These are phyloP conservation scores for Brevipalpus yothersi DNA, from an alignment of 1,140 invertebrate species.

Conservation along the genomic window DNA sequence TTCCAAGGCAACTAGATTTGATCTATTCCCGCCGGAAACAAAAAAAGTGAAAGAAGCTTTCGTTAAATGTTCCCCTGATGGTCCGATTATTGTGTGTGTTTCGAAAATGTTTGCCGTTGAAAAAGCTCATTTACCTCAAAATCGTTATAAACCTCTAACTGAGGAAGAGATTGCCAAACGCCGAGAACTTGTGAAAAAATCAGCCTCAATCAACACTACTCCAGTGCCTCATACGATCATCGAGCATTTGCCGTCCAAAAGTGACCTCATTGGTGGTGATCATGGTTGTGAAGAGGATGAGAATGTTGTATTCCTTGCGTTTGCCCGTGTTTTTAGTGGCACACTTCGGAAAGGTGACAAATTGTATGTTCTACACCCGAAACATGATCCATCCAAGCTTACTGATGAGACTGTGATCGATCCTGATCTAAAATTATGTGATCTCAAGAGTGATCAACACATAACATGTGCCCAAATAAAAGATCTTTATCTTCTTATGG, in stretches of 20 bases:
- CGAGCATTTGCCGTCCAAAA: slow-evolving; percentile 5
- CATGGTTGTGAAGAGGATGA: not conserved
- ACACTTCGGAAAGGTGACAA: slow-evolving; percentile 45
- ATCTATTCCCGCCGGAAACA: slow-evolving; percentile 38
- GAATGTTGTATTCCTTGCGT: slow-evolving; percentile 54
- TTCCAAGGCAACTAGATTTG: slow-evolving; percentile 35
- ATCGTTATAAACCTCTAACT: slow-evolving; percentile 42
- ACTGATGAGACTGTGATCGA: slow-evolving; percentile 20
- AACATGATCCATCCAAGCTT: slow-evolving; percentile 42
- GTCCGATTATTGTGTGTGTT: slow-evolving; percentile 48
- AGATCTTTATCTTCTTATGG: slow-evolving; percentile 73
- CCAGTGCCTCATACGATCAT: not conserved
- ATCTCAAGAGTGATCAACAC: slow-evolving; percentile 36
- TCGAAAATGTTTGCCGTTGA: slow-evolving; percentile 71
- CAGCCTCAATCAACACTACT: not conserved
- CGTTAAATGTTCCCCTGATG: slow-evolving; percentile 1
- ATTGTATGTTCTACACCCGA: slow-evolving; percentile 60
- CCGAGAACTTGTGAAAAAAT: slow-evolving; percentile 31
- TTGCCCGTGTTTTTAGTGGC: slow-evolving; percentile 81
- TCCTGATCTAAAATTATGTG: slow-evolving; percentile 30
- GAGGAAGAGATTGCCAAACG: slow-evolving; percentile 42
- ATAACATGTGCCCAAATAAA: slow-evolving; percentile 32
- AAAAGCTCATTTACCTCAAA: slow-evolving; percentile 34
- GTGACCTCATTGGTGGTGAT: not conserved
- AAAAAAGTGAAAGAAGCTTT: slow-evolving; percentile 35